Conservation (phyloP, 2,888 invertebrate genomes). For the Leuctra nigra region DNA sequence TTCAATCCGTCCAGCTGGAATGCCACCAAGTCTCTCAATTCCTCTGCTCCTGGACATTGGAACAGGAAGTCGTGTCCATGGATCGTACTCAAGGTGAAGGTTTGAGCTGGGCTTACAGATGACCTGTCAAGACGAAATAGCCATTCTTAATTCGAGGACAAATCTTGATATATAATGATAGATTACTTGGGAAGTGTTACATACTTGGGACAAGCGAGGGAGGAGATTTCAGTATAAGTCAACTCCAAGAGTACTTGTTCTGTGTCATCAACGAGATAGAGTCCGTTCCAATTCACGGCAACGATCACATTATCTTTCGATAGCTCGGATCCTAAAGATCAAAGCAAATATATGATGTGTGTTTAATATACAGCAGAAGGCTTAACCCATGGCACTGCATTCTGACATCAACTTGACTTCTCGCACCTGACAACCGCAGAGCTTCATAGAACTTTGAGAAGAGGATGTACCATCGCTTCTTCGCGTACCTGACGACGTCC, state of each 20-base stretch:
- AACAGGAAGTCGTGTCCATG: slow-evolving; percentile 87
- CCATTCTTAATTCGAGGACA: not conserved
- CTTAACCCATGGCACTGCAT: no score
- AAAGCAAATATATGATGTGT: no score
- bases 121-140: slow-evolving; percentile 37
- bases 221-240: slow-evolving; percentile 78
- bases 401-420: no score
- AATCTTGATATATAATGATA: no score
- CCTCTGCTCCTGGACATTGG: slow-evolving; percentile 81
- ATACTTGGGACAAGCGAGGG: slow-evolving; percentile 55
- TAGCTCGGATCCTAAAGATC: slow-evolving; percentile 46
- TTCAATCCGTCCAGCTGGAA: slow-evolving; percentile 82
- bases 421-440: slow-evolving; percentile 58
- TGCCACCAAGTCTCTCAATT: slow-evolving; percentile 74
- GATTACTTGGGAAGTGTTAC: no score
- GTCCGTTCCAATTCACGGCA: slow-evolving; percentile 90
- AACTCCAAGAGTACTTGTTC: slow-evolving; percentile 85
- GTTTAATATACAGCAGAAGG: no score
- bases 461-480: slow-evolving; percentile 88
- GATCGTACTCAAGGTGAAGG: slow-evolving; percentile 72
- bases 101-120: slow-evolving; percentile 50
- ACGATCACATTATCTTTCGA: slow-evolving; percentile 68
- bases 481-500: slow-evolving; percentile 86
- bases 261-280: slow-evolving; percentile 86
- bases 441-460: slow-evolving; percentile 94